A percentile compares a stretch with the other conserved stretches of the same genome.
These are phyloP conservation scores for Epicampocera succincta DNA, from an alignment of 2,888 invertebrate species.

Conservation along the genomic window DNA sequence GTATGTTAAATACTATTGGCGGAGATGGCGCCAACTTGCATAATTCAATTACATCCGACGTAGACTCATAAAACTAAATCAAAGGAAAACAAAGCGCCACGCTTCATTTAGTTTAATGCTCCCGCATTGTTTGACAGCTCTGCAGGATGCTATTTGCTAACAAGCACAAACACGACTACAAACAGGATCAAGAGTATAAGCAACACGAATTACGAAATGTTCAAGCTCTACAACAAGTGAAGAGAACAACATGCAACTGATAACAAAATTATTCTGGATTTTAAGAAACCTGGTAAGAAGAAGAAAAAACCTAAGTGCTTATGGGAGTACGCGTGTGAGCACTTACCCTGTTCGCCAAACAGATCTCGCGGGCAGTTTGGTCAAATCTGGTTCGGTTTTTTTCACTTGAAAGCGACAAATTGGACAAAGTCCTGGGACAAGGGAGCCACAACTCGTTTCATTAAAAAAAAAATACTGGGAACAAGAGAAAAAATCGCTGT, in stretches of 20 bases:
- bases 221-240: constrained; percentile 33
- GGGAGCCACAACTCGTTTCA: too few relatives aligned
- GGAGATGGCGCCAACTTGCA: constrained; percentile 78
- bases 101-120: constrained; percentile 78
- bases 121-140: constrained; percentile 66
- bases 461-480: too few relatives aligned
- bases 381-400: too few relatives aligned
- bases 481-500: too few relatives aligned
- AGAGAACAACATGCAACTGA: constrained; percentile 28
- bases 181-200: constrained; percentile 13
- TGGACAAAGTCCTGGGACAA: too few relatives aligned
- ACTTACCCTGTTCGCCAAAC: too few relatives aligned
- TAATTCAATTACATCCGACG: constrained; percentile 81
- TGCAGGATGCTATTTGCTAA: constrained; percentile 58
- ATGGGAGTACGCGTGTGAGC: too few relatives aligned
- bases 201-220: constrained; percentile 32
- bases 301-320: too few relatives aligned
- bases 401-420: too few relatives aligned
- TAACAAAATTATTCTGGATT: constrained; percentile 15
- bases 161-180: constrained; percentile 29
- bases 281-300: constrained; percentile 50
- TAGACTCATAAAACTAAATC: constrained; percentile 81
- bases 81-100: constrained; percentile 80
- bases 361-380: too few relatives aligned
- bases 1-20: constrained; percentile 28